A percentile compares a stretch with the other conserved stretches of the same genome.
phyloP scores from a whole-genome alignment of 2,888 invertebrate genomes.

The Plemyria rubiginata region DNA sequence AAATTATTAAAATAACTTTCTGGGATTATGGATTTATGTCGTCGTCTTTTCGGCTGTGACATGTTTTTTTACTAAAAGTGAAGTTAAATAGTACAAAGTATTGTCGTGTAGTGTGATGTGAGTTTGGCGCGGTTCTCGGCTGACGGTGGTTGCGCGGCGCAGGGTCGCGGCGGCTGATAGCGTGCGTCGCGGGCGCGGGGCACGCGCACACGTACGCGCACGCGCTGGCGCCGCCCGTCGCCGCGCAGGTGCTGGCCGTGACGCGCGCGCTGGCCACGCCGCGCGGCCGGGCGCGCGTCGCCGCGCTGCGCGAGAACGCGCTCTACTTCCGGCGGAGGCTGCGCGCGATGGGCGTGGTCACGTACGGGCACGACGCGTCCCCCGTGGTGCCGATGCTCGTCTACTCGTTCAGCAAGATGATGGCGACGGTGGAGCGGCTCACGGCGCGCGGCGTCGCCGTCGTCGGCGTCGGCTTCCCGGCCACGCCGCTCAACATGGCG shows the following conservation, averaged over 20 bases:
- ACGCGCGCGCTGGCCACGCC: conserved; percentile 91
- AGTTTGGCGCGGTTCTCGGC: no score
- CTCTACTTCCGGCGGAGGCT: conserved; percentile 63
- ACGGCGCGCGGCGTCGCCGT: conserved; percentile 93
- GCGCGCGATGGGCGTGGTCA: conserved; percentile 95
- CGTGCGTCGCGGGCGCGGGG: conserved; percentile 91
- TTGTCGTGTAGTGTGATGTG: background rate
- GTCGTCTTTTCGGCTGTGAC: no score
- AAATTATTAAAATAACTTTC: no score
- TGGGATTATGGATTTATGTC: no score
- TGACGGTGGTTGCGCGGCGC: conserved; percentile 64
- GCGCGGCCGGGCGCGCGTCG: conserved; percentile 86
- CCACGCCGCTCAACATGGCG: conserved; percentile 96
- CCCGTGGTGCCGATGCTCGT: conserved; percentile 98
- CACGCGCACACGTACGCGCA: conserved; percentile 95
- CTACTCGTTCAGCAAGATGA: conserved; percentile 97
- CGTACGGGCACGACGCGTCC: conserved; percentile 96
- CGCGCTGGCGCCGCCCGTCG: conserved; percentile 95
- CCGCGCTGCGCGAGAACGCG: conserved; percentile 72
- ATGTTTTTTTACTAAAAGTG: no score
- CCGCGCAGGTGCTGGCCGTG: conserved; percentile 95
- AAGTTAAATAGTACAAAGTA: no score
- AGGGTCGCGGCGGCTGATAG: conserved; percentile 90
- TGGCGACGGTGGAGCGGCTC: conserved; percentile 94
- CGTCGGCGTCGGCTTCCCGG: conserved; percentile 99